These are phyloP conservation scores for roundworm (Caenorhabditis elegans) DNA, from an alignment of 1,140 invertebrate species.

Conservation along the genomic window DNA sequence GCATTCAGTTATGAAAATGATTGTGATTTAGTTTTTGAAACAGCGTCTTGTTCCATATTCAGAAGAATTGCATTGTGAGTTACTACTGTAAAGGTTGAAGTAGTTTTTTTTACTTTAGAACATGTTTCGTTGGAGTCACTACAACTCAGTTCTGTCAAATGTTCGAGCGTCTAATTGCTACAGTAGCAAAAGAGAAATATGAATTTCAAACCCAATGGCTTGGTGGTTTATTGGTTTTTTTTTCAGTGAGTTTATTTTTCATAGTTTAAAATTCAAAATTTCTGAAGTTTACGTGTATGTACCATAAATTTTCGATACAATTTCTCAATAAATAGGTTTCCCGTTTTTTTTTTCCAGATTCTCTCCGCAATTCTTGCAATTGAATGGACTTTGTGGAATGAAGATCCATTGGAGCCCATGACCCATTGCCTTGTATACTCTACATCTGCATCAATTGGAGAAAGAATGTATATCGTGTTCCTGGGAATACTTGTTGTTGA, in stretches of 20 bases:
- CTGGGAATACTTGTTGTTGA: not conserved
- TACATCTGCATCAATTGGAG: not conserved
- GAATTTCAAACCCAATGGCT: constrained; percentile 4
- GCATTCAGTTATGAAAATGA: not conserved
- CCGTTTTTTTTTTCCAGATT: not conserved
- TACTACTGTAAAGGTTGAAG: not conserved
- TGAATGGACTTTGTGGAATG: constrained; percentile 2
- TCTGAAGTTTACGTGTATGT: no score
- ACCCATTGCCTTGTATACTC: constrained; percentile 1
- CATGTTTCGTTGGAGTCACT: constrained; percentile 5
- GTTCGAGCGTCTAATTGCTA: not conserved
- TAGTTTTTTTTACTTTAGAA: not conserved
- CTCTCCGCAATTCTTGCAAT: not conserved
- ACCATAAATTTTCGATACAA: no score
- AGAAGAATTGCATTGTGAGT: not conserved
- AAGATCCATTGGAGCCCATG: constrained; percentile 9
- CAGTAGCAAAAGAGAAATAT: not conserved
- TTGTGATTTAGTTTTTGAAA: not conserved
- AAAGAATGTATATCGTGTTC: not conserved
- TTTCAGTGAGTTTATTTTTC: not conserved
- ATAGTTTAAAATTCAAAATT: no score
- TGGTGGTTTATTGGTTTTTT: not conserved
- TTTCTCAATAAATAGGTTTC: no score
- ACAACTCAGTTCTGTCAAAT: not conserved
- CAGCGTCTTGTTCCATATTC: not conserved